A percentile compares a stretch with the other conserved stretches of the same genome.
Evolutionary conservation across 2,113 vertebrate species (phyloP).

Genomic region (Tautogolabrus adspersus): DNA sequence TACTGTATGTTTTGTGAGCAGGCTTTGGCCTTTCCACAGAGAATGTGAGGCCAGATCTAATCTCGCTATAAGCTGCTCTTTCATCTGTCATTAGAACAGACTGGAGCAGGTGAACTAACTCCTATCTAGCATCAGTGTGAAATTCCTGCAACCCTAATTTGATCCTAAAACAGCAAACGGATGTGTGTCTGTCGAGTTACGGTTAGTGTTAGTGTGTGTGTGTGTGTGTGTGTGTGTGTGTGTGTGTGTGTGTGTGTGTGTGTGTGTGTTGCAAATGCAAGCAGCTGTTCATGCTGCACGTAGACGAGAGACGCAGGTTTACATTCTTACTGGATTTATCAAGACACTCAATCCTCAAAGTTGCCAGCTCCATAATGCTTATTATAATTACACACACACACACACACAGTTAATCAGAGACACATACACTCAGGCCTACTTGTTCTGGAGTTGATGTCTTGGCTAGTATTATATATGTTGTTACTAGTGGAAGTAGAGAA

Average conservation of each 20-base stretch:
- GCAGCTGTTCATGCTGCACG: constrained; percentile 80
- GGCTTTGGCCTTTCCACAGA: constrained; percentile 58
- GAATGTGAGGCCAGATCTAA: constrained; percentile 72
- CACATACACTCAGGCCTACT: constrained; percentile 1
- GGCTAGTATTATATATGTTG: not conserved
- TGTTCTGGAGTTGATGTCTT: not conserved
- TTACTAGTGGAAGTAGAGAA: not conserved
- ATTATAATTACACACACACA: constrained; percentile 47
- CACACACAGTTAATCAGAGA: constrained; percentile 35
- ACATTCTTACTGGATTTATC: constrained; percentile 84
- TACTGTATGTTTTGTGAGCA: constrained; percentile 68
- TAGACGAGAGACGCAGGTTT: constrained; percentile 73
- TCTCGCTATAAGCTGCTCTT: constrained; percentile 73
- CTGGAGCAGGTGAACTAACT: constrained; percentile 79
- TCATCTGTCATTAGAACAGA: constrained; percentile 80
- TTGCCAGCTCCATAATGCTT: constrained; percentile 73
- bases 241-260: constrained; percentile 14
- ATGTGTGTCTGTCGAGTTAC: constrained; percentile 58
- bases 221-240: constrained; percentile 30
- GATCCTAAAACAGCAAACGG: constrained; percentile 86
- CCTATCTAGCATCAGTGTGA: constrained; percentile 79
- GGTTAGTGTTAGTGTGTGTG: constrained; percentile 15
- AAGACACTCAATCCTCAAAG: constrained; percentile 81
- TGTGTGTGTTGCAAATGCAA: constrained; percentile 57
- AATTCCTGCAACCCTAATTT: constrained; percentile 84